Evolutionary conservation across 2,113 vertebrate species (phyloP), one percentile per base, ranked within the genome.

Genomic region (Lepidothrix coronata): DNA sequence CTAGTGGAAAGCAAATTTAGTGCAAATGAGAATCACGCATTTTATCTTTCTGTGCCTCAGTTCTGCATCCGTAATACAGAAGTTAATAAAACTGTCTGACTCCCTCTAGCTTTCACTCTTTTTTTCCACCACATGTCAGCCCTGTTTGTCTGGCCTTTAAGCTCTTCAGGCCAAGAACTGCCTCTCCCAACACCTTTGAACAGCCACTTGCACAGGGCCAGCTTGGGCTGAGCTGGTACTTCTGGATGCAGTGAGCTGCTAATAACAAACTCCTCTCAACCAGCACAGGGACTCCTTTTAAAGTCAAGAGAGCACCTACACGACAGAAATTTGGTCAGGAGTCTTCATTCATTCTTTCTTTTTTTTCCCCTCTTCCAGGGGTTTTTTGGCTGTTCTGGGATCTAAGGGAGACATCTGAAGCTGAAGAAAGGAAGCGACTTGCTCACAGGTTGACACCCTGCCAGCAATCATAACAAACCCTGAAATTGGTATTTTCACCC

Each of bases 401-500:
- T 93, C 59, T 91, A 65, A 89, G 74, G 44, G 41, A 91, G 41
- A 90, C 28, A 84, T 74, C 44, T 74, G 89, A 93, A 62, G 75
- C 61, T 75, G 81, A 96, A 86, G 85, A 75, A 81, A 88, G 22
- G 37, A 74, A 88, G 20, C 1, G 0, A 84, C 48, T 85, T 68
- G 35, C 46, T 93, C 73, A 65, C 58, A 63, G 86, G 81, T 72
- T 97, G 97, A 96, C 72, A 85, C 88, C 78, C 79, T 93, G 93
- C 95, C 96, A 94, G 54, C 19, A 59, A 72, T 91, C 74, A 80
- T 97, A 95, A 97, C 90, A 95, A 95, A 91, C 92, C 93, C 96
- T 96, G 96, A 98, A 98, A 98, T 79, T 93, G 85, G 86, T 95
- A 85, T 96, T 97, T 98, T 97, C 95, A 97, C 95, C 95, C 95